Conservation (phyloP, 1,140 invertebrate genomes). For the Atta colombica region DNA sequence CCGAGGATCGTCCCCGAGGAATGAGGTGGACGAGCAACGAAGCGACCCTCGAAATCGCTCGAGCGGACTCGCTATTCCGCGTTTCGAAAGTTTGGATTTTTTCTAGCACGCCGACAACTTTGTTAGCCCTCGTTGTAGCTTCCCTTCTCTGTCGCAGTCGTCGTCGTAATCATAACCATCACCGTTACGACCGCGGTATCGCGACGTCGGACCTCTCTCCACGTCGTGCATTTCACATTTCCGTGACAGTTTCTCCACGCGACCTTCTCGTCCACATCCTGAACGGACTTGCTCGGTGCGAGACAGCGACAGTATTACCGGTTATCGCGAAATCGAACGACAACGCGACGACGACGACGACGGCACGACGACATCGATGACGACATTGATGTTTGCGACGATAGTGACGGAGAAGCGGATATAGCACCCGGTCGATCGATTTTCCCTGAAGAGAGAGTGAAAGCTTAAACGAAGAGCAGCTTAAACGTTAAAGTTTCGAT, state of each 20-base stretch:
- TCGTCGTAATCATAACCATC: background rate
- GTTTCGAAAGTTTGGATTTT: conserved; percentile 70
- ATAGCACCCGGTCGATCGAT: conserved; percentile 6
- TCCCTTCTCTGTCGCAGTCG: conserved; percentile 18
- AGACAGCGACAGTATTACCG: background rate
- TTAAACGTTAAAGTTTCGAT: background rate
- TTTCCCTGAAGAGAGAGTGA: background rate
- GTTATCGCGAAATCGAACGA: conserved; percentile 25
- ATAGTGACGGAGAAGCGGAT: background rate
- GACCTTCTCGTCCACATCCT: conserved; percentile 28
- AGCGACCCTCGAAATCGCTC: conserved; percentile 22
- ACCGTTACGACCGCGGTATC: background rate
- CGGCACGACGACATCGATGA: background rate
- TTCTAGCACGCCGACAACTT: conserved; percentile 36
- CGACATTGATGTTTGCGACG: background rate
- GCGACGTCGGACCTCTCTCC: conserved; percentile 60
- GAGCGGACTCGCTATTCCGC: background rate
- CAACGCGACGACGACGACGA: background rate
- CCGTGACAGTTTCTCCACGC: conserved; percentile 52
- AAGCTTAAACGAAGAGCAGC: background rate
- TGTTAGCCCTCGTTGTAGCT: conserved; percentile 43
- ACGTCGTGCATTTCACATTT: conserved; percentile 61
- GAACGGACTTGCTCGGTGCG: conserved; percentile 9
- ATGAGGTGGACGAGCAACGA: conserved; percentile 5
- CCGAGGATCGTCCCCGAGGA: background rate